These are phyloP conservation scores for Pseudomyrmex concolor DNA, from an alignment of 1,140 invertebrate genomes.

Conservation along the genomic window DNA sequence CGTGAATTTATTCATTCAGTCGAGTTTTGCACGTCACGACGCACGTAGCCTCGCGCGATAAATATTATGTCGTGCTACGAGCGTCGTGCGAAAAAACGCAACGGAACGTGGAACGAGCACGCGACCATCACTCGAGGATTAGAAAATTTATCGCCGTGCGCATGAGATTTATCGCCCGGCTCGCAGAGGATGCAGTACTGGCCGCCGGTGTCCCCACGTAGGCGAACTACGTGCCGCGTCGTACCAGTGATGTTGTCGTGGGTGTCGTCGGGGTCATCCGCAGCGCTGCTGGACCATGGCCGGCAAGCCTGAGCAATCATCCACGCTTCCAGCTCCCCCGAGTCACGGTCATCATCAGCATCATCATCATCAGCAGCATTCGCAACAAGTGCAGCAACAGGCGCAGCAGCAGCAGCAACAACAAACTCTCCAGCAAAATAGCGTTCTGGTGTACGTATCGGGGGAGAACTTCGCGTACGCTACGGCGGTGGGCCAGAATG, in stretches of 20 bases:
- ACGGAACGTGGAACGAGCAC: slow-evolving; percentile 35
- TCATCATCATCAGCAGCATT: slow-evolving; percentile 74
- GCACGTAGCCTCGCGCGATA: background rate
- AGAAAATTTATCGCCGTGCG: slow-evolving; percentile 28
- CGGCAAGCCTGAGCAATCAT: slow-evolving; percentile 85
- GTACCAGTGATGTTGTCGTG: slow-evolving; percentile 85
- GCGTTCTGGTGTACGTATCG: slow-evolving; percentile 84
- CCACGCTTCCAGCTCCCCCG: slow-evolving; percentile 82
- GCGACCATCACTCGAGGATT: slow-evolving; percentile 13
- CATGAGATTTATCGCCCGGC: slow-evolving; percentile 56
- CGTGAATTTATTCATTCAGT: background rate
- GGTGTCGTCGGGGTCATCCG: slow-evolving; percentile 83
- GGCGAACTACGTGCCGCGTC: slow-evolving; percentile 80
- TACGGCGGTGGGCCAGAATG: slow-evolving; percentile 82
- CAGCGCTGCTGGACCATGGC: slow-evolving; percentile 85
- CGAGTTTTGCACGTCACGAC: background rate
- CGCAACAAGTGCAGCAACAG: slow-evolving; percentile 52
- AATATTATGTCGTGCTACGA: slow-evolving; percentile 54
- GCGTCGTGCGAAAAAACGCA: slow-evolving; percentile 22
- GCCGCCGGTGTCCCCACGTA: slow-evolving; percentile 77
- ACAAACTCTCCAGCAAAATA: slow-evolving; percentile 77
- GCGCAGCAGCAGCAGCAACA: slow-evolving; percentile 57
- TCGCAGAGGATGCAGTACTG: slow-evolving; percentile 83
- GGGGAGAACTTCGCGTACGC: slow-evolving; percentile 84
- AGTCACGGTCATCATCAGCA: slow-evolving; percentile 81